These are phyloP conservation scores for Brachypterus glaber DNA, from an alignment of 2,888 invertebrate genomes.

Conservation along the genomic window DNA sequence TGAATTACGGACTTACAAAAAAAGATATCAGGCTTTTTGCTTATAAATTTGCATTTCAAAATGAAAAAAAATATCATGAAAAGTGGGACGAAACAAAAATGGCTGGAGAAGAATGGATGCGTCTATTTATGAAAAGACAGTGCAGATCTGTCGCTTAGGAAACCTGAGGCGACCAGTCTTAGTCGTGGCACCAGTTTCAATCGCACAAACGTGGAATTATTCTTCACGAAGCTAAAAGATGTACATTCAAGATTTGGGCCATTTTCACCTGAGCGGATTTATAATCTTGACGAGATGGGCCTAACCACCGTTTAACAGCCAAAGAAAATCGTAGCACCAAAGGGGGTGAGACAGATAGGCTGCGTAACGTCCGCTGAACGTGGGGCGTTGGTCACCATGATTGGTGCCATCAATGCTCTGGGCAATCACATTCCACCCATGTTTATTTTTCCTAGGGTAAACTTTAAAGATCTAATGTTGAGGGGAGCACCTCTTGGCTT, in stretches of 20 bases:
- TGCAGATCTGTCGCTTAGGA: conserved; percentile 22
- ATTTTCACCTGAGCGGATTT: conserved; percentile 19
- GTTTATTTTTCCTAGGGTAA: conserved; percentile 25
- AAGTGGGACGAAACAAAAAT: conserved; percentile 16
- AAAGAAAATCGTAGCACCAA: conserved; percentile 25
- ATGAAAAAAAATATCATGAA: conserved; percentile 11
- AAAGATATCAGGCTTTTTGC: conserved; percentile 6
- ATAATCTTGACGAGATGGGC: conserved; percentile 27
- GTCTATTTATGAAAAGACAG: conserved; percentile 14
- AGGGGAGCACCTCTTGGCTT: conserved; percentile 20
- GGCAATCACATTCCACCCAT: conserved; percentile 22
- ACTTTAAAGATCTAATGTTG: conserved; percentile 22
- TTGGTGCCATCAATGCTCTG: conserved; percentile 21
- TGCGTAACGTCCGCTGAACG: conserved; percentile 17
- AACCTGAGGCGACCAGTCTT: conserved; percentile 27
- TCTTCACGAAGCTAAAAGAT: conserved; percentile 18
- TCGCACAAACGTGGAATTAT: conserved; percentile 18
- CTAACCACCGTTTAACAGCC: conserved; percentile 27
- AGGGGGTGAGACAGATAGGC: conserved; percentile 26
- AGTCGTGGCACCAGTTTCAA: conserved; percentile 27
- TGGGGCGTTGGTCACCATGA: conserved; percentile 22
- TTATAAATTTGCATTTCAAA: conserved; percentile 3
- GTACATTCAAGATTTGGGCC: conserved; percentile 1
- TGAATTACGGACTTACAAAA: conserved; percentile 5
- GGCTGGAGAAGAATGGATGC: conserved; percentile 21